Evolutionary conservation across 2,888 invertebrate genomes (phyloP).

Genomic region (Parnassius glacialis): DNA sequence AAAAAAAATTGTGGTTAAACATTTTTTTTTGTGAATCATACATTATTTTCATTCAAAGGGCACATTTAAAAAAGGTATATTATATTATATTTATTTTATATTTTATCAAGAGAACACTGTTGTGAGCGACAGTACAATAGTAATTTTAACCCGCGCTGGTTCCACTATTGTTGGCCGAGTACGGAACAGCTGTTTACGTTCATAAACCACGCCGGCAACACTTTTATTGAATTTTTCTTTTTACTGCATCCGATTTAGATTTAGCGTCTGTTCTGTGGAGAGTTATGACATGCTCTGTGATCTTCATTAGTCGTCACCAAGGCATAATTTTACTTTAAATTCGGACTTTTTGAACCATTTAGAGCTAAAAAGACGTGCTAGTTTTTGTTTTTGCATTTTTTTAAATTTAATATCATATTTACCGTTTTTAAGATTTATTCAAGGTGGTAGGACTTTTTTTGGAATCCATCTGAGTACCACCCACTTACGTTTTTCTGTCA

Average conservation of each 20-base stretch:
- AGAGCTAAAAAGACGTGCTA: too few species aligned
- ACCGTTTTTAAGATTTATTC: too few species aligned
- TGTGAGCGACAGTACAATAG: slow-evolving; percentile 12
- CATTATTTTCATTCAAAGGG: neutral
- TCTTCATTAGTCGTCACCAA: slow-evolving; percentile 9
- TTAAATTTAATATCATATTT: too few species aligned
- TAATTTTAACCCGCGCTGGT: neutral
- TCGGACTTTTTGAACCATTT: neutral
- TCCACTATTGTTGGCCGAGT: slow-evolving; percentile 3
- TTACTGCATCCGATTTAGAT: slow-evolving; percentile 60
- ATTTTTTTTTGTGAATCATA: too few species aligned
- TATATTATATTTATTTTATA: too few species aligned
- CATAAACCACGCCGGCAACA: slow-evolving; percentile 39
- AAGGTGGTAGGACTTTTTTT: too few species aligned
- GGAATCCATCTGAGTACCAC: too few species aligned
- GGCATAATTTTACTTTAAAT: neutral
- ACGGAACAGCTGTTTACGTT: slow-evolving; percentile 38
- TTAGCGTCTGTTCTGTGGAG: slow-evolving; percentile 36
- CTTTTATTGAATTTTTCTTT: slow-evolving; percentile 57
- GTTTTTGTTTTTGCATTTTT: too few species aligned
- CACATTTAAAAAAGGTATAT: neutral
- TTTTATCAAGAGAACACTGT: neutral
- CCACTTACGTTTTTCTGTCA: too few species aligned
- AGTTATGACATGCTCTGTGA: slow-evolving; percentile 11
- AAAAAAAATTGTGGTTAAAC: too few species aligned